Conservation (phyloP, 1,140 invertebrate species). For the Bactericera cockerelli region DNA sequence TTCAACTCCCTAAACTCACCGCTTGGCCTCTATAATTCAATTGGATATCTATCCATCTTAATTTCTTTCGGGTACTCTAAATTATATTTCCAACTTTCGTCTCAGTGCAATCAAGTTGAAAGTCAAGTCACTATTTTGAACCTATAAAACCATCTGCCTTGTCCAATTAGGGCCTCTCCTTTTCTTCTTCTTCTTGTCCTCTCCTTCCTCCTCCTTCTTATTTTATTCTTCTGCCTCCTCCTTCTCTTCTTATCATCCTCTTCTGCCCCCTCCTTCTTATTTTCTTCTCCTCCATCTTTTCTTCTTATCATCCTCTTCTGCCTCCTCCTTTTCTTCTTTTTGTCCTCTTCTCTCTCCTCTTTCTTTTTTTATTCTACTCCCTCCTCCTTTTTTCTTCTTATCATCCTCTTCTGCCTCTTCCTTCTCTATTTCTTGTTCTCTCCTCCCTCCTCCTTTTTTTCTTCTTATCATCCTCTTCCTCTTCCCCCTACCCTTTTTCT, state of each 20-base stretch:
- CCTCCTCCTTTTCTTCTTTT: slow-evolving; percentile 13
- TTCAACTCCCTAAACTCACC: too few species aligned
- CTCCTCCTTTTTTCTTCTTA: slow-evolving; percentile 9
- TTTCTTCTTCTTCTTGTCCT: slow-evolving; percentile 4
- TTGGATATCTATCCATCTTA: too few species aligned
- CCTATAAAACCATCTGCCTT: too few species aligned
- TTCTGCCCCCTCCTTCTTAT: slow-evolving; percentile 19
- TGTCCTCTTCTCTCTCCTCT: slow-evolving; percentile 13
- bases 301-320: slow-evolving; percentile 9
- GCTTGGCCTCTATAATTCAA: too few species aligned
- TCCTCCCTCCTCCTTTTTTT: background rate
- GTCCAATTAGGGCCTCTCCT: too few species aligned
- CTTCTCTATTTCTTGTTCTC: slow-evolving; percentile 14
- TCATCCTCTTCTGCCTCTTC: slow-evolving; percentile 16
- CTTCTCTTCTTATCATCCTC: slow-evolving; percentile 19
- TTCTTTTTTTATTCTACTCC: slow-evolving; percentile 15
- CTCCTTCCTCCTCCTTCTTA: slow-evolving; percentile 8
- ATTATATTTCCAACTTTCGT: too few species aligned
- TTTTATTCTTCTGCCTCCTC: slow-evolving; percentile 16
- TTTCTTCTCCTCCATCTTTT: background rate
- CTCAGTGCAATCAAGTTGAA: too few species aligned
- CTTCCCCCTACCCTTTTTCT: too few species aligned
- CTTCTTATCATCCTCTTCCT: slow-evolving; percentile 4
- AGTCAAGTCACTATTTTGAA: too few species aligned
- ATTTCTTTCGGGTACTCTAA: too few species aligned